Evolutionary conservation across 2,888 invertebrate species (phyloP), one percentile per base, ranked within the genome.

Genomic region (Plagodis dolabraria): DNA sequence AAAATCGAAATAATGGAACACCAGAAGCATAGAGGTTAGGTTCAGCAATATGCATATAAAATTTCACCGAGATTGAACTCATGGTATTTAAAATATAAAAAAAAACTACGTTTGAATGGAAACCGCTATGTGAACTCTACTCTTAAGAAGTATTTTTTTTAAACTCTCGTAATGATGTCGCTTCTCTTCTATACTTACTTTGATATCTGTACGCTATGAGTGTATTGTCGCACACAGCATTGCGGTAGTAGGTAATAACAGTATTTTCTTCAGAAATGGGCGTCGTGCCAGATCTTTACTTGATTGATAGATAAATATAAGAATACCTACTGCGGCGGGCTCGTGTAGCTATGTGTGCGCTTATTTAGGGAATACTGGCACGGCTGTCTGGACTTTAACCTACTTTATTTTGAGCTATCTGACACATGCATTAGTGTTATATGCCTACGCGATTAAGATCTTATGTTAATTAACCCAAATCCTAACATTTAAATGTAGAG

Each of bases 261-360:
- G 36, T 45, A 44, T 57, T 56, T 61, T 55, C 56, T 53, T 49
- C 9, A 33, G 33, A 55, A 56, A 33, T 57, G 33, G 60, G 56
- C 60, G 11, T 33, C 7, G 44, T 44, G 52, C 60, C 60, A 61
- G 43, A 46, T 52, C 35, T 55, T 44, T 56, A 44, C 48, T 52
- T 22, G 55, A 60, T 60, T 55, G 55, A 60, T 60, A 46, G 52
- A 51, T 40, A 40, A 42, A 52, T 53, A 53, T 11, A 56, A 47
- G 47, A 47, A 48, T 47, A 53, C 45, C 11, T 60, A 46, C 48
- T 40, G 45, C 45, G 52, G 8, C 43, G 12, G 34, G 38, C 45
- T 51, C 7, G 10, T 40, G 33, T 46, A 33, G 50, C 10, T 58
- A 33, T 45, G 4, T 53, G 12, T 45, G 48, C 40, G 49, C 52